A percentile compares a stretch with the other conserved stretches of the same genome.
Conservation (phyloP, 2,797 vertebrate species). For the Bradypus variegatus region DNA sequence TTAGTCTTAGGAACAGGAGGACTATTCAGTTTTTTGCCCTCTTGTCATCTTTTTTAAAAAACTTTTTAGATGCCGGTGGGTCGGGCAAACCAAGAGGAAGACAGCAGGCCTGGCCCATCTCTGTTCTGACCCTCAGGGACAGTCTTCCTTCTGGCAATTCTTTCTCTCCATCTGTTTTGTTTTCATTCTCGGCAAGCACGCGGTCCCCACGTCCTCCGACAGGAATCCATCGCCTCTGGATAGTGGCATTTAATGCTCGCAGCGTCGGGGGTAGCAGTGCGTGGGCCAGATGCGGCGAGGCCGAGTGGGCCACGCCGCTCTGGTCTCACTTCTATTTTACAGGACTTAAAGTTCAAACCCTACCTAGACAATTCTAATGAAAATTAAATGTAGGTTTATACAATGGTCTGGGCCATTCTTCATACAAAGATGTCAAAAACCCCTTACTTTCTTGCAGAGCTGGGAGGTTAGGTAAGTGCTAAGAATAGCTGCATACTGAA, state of each 20-base stretch:
- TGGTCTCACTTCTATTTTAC: conserved; percentile 40
- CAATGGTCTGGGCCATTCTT: neutral
- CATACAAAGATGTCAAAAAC: neutral
- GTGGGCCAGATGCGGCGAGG: conserved; percentile 21
- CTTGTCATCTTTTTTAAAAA: neutral
- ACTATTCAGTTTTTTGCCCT: neutral
- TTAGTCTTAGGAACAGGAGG: neutral
- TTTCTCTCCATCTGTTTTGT: conserved; percentile 45
- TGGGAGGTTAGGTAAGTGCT: neutral
- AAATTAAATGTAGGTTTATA: conserved; percentile 41
- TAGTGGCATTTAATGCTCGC: conserved; percentile 69
- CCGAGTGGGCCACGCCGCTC: conserved; percentile 2
- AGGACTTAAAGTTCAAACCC: conserved; percentile 55
- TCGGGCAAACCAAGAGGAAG: neutral
- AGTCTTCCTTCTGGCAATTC: conserved; percentile 34
- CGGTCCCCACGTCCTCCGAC: conserved; percentile 63
- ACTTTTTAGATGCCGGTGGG: neutral
- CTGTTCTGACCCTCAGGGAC: conserved; percentile 30
- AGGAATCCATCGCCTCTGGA: conserved; percentile 63
- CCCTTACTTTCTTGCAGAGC: neutral
- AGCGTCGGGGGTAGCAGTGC: conserved; percentile 50
- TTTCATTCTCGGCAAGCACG: conserved; percentile 47
- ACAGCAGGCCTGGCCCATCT: neutral
- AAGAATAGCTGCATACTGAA: neutral
- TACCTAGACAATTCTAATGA: conserved; percentile 45